phyloP scores from a whole-genome alignment of 1,140 invertebrate species.

The Oncopeltus fasciatus region DNA sequence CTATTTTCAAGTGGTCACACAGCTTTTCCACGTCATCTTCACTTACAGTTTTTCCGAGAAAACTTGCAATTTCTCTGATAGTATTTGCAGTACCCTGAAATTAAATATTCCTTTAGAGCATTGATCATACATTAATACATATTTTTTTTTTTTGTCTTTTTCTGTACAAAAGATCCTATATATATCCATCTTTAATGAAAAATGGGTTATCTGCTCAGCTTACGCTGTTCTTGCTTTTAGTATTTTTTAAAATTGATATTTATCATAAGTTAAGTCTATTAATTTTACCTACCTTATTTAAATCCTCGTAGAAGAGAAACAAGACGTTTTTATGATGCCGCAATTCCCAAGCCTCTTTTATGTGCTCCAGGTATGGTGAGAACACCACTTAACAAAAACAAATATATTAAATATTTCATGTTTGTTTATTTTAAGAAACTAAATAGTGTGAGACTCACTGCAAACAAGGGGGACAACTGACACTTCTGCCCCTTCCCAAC shows the following conservation, averaged over 20 bases:
- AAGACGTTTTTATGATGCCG: conserved; percentile 51
- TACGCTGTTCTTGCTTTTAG: too few relatives aligned
- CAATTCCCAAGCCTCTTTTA: conserved; percentile 53
- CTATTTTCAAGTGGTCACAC: conserved; percentile 40
- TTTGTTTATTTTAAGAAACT: background rate
- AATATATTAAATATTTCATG: background rate
- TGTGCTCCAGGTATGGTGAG: conserved; percentile 56
- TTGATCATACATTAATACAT: too few relatives aligned
- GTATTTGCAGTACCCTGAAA: conserved; percentile 41
- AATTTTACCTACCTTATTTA: conserved; percentile 44
- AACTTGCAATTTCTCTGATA: conserved; percentile 52
- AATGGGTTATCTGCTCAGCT: too few relatives aligned
- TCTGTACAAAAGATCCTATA: too few relatives aligned
- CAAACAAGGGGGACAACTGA: too few relatives aligned
- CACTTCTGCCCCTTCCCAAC: too few relatives aligned
- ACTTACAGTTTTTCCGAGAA: conserved; percentile 41
- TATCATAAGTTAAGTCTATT: too few relatives aligned
- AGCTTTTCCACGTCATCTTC: conserved; percentile 38
- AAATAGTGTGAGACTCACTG: too few relatives aligned
- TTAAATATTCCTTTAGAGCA: too few relatives aligned
- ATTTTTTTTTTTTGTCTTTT: too few relatives aligned
- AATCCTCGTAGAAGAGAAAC: conserved; percentile 69
- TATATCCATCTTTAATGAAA: too few relatives aligned
- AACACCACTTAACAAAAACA: conserved; percentile 38
- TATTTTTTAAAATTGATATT: too few relatives aligned